Evolutionary conservation across 2,797 vertebrate species (phyloP).

Genomic region (Lacerta viridis): DNA sequence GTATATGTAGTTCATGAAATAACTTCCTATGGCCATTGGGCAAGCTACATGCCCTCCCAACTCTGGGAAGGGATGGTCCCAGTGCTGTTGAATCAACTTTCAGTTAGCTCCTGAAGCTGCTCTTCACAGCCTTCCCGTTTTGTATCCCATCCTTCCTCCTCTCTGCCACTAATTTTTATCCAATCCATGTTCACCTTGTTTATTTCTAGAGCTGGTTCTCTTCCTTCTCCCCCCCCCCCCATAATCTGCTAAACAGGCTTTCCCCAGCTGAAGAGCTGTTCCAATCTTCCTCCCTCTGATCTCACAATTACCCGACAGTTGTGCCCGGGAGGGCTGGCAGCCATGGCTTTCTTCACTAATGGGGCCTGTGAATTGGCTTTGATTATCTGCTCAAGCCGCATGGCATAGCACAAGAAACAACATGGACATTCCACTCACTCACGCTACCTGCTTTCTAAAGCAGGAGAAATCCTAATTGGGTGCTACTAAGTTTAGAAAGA

Average conservation of each 20-base stretch:
- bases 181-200: slow-evolving; percentile 48
- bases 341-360: slow-evolving; percentile 58
- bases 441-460: slow-evolving; percentile 4
- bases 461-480: slow-evolving; percentile 17
- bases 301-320: slow-evolving; percentile 58
- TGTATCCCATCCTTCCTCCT: slow-evolving; percentile 19
- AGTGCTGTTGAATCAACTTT: background rate
- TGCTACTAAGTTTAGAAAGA: slow-evolving; percentile 1
- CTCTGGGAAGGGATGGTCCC: background rate
- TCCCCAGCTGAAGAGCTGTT: slow-evolving; percentile 44
- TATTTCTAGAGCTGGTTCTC: slow-evolving; percentile 35
- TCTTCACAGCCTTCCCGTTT: background rate
- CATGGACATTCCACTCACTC: slow-evolving; percentile 18
- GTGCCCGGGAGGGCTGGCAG: slow-evolving; percentile 42
- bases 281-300: slow-evolving; percentile 57
- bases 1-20: background rate
- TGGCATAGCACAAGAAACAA: slow-evolving; percentile 23
- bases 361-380: slow-evolving; percentile 62
- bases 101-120: background rate
- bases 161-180: slow-evolving; percentile 36
- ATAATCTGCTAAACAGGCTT: slow-evolving; percentile 57
- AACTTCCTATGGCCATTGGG: background rate
- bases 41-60: background rate
- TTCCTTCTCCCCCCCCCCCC: background rate
- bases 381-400: slow-evolving; percentile 59